These are phyloP conservation scores for Geophilus truncorum DNA, from an alignment of 2,888 invertebrate species.

Conservation along the genomic window DNA sequence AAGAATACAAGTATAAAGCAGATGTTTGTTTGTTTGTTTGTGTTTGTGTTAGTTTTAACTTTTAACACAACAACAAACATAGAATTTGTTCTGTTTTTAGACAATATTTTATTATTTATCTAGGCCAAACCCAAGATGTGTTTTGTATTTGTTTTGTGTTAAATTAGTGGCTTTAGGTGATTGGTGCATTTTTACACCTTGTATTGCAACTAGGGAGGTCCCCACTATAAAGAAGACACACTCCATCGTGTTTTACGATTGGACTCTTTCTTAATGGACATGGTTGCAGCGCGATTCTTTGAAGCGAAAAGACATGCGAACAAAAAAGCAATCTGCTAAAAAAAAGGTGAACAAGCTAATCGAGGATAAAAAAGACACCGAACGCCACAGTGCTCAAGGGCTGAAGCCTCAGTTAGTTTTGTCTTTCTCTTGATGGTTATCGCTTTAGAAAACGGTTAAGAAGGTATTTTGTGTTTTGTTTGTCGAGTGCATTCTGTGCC, in stretches of 20 bases:
- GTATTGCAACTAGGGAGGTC: background rate
- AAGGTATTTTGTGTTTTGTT: too few species aligned
- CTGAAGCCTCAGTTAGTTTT: background rate
- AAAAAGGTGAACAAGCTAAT: background rate
- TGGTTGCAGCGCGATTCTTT: background rate
- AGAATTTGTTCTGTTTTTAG: background rate
- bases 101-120: too few species aligned
- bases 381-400: background rate
- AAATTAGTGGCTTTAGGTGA: background rate
- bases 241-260: background rate
- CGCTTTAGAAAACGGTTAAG: too few species aligned
- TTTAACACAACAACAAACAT: too few species aligned
- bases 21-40: background rate
- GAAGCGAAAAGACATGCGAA: background rate
- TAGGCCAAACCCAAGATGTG: too few species aligned
- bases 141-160: too few species aligned
- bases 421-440: background rate
- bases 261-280: background rate
- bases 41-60: too few species aligned
- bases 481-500: too few species aligned
- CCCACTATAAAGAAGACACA: background rate
- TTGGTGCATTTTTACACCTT: background rate
- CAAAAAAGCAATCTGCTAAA: background rate
- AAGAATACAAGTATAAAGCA: background rate
- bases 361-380: background rate